A percentile compares a stretch with the other conserved stretches of the same genome.
Evolutionary conservation across 2,113 vertebrate genomes (phyloP).

Genomic region (Ardeotis arabs): DNA sequence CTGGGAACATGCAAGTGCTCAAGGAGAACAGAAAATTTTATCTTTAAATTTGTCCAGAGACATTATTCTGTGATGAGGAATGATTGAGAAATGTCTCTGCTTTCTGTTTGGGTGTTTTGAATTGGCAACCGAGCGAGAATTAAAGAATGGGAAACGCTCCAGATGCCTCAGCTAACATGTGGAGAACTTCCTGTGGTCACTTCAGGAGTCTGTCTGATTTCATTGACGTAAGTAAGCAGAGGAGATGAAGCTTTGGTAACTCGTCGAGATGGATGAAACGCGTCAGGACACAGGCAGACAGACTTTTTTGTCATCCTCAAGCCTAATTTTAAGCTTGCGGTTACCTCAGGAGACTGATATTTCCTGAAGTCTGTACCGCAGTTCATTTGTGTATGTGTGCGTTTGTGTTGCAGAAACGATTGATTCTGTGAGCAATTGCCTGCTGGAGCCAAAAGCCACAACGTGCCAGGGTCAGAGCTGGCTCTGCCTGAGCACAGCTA

Average conservation of each 20-base stretch:
- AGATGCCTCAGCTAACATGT: slow-evolving; percentile 31
- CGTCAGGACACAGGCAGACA: slow-evolving; percentile 26
- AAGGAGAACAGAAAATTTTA: neutral
- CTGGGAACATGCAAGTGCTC: neutral
- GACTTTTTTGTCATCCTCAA: slow-evolving; percentile 41
- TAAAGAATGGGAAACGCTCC: slow-evolving; percentile 46
- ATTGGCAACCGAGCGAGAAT: slow-evolving; percentile 36
- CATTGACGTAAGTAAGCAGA: slow-evolving; percentile 1
- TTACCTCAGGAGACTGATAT: slow-evolving; percentile 70
- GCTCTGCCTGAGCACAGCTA: slow-evolving; percentile 60
- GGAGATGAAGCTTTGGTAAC: slow-evolving; percentile 6
- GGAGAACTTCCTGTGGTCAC: slow-evolving; percentile 44
- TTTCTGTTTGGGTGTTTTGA: slow-evolving; percentile 44
- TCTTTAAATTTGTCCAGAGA: neutral
- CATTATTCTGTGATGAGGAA: neutral
- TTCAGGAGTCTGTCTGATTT: slow-evolving; percentile 40
- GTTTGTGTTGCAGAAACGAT: slow-evolving; percentile 38
- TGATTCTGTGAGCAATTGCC: slow-evolving; percentile 51
- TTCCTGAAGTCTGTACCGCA: slow-evolving; percentile 64
- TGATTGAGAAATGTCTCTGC: slow-evolving; percentile 51
- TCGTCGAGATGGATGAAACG: slow-evolving; percentile 21
- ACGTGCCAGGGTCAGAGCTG: slow-evolving; percentile 20
- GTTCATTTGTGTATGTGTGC: neutral
- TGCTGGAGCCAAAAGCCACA: slow-evolving; percentile 59
- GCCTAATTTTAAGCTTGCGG: slow-evolving; percentile 52